These are phyloP conservation scores for Drosophila bocki DNA, from an alignment of 1,140 invertebrate species.

Conservation along the genomic window DNA sequence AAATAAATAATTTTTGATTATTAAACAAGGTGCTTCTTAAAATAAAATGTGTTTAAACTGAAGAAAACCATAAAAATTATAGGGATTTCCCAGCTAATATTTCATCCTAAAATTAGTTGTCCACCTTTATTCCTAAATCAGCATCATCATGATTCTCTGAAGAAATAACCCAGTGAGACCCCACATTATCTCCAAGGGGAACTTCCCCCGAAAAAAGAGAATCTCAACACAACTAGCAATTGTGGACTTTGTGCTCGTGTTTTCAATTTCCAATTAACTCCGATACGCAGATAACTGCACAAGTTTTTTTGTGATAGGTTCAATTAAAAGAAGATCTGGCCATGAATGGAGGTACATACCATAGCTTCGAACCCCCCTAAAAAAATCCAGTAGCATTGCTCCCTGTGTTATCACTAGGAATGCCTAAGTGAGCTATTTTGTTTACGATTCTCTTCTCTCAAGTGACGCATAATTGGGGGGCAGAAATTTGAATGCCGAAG, in stretches of 20 bases:
- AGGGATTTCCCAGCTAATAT: background rate
- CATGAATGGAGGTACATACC: conserved; percentile 57
- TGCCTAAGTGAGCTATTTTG: conserved; percentile 48
- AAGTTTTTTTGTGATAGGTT: conserved; percentile 57
- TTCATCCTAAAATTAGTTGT: background rate
- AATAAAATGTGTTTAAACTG: background rate
- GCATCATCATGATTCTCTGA: conserved; percentile 16
- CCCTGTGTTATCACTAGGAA: conserved; percentile 55
- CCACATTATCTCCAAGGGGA: conserved; percentile 32
- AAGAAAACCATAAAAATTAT: background rate
- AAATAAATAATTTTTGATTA: background rate
- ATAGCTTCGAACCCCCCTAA: background rate
- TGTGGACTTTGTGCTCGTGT: conserved; percentile 71
- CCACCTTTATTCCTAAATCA: background rate
- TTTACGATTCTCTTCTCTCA: conserved; percentile 47
- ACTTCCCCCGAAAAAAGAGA: conserved; percentile 40
- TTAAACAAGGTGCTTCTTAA: too few relatives aligned
- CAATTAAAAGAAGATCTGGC: conserved; percentile 57
- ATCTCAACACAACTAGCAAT: conserved; percentile 6
- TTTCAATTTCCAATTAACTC: conserved; percentile 72
- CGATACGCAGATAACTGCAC: conserved; percentile 56
- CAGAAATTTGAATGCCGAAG: conserved; percentile 32
- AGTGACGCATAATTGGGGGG: conserved; percentile 51
- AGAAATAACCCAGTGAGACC: conserved; percentile 16
- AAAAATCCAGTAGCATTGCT: conserved; percentile 66